These are phyloP conservation scores for Eudemis profundana DNA, from an alignment of 2,888 invertebrate species.

Conservation along the genomic window DNA sequence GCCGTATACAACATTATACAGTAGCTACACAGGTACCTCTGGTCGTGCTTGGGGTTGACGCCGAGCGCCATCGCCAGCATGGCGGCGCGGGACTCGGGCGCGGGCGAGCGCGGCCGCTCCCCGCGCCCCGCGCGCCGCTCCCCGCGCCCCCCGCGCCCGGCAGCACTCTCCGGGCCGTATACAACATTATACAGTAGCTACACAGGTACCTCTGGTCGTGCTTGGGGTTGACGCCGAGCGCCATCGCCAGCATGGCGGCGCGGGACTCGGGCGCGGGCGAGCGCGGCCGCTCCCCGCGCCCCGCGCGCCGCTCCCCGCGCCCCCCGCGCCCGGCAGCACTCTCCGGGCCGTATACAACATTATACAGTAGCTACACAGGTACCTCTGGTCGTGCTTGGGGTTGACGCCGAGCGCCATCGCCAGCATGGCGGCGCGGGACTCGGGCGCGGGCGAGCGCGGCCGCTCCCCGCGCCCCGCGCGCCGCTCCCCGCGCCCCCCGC, in stretches of 20 bases:
- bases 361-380: constrained; percentile 24
- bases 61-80: constrained; percentile 85
- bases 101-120: no score
- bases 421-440: constrained; percentile 74
- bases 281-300: no score
- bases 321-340: no score
- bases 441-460: constrained; percentile 46
- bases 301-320: no score
- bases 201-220: constrained; percentile 56
- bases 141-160: no score
- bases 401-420: constrained; percentile 85
- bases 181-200: no score
- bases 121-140: no score
- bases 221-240: constrained; percentile 82
- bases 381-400: constrained; percentile 69
- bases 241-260: constrained; percentile 83
- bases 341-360: no score
- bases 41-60: constrained; percentile 78
- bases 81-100: constrained; percentile 67
- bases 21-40: constrained; percentile 52
- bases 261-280: no score
- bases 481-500: not conserved
- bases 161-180: no score
- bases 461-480: constrained; percentile 26
- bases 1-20: no score